Evolutionary conservation across 2,888 invertebrate species (phyloP), one percentile per base, ranked within the genome.

Genomic region (Aromia moschata): DNA sequence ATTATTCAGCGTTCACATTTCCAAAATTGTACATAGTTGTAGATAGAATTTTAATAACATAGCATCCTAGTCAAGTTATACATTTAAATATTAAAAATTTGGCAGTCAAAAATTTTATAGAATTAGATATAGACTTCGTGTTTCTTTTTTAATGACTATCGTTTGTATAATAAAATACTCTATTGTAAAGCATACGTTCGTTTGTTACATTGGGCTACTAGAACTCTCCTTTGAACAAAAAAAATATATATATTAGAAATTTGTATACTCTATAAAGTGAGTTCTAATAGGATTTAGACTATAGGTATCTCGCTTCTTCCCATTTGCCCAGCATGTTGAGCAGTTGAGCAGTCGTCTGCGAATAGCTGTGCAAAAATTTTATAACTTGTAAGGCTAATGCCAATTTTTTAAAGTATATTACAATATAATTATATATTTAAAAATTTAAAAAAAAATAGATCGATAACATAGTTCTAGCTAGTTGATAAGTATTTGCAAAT

Each of bases 401-500:
- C 76, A 74, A 70, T 73, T 77, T 79, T 77, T 77, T 65, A 62
- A 66, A 75, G 75, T 64, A 76, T 71, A 75, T 65, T 71, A 73
- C 70, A 71, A 61, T 46, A 65, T 65, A 65, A 67, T 67, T 65
- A 69, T 67, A 57, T 60, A 49, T 55, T 66, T 61, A 69, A 53
- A n/a, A n/a, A n/a, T n/a, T n/a, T n/a, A n/a, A n/a, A n/a, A n/a
- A n/a, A n/a, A n/a, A 69, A 69, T 70, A 69, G 70, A 68, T 65
- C 68, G 45, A 58, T 71, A 70, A 67, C 57, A 67, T 74, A 76
- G 74, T 70, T 75, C 72, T 71, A 75, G 74, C 71, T 76, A 75
- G 77, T 74, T 74, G 62, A 61, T 76, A 76, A 76, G 74, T 71
- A 75, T 76, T 76, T 74, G 75, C 75, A 73, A 73, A 74, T 71